Base-by-base conservation (phyloP, 2,113 vertebrate species). In the Gallinago jamesoni region DNA sequence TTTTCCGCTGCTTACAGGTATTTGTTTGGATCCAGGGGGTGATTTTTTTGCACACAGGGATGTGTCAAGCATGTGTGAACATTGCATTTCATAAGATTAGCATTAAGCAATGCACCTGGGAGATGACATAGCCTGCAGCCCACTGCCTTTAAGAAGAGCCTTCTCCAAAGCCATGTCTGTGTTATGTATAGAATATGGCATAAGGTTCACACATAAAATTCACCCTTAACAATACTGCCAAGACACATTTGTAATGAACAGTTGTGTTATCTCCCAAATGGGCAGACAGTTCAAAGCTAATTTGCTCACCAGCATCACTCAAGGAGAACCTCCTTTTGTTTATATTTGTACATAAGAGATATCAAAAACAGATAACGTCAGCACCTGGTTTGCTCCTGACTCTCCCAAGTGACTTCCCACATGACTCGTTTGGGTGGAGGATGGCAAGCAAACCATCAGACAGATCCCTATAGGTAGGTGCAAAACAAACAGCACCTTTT, bases 371-470 rank as follows among this genome's bases (percentile, higher is more conserved):
- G 92, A 96, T 81, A 93, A 67, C 14, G 62, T 70, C 25, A 73
- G 80, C 87, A 95, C 67, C 91, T 97, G 94, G 75, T 78, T 96
- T 93, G 66, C 77, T 79, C 86, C 88, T 94, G 81, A 93, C 35
- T 84, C 50, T 93, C 79, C 77, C 84, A 47, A 48, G 67, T 73
- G 74, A 87, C 67, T 97, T 95, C 84, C 72, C 85, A 92, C 86
- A 50, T 89, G 79, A 96, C 77, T 96, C 3, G 7, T 66, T 48
- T 67, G 59, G 63, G 50, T 92, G 93, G 48, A 94, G 60, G 28
- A 89, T 30, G 43, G 68, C 66, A 96, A 92, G 43, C 8, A 84
- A 91, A 73, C 63, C 62, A 84, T 55, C 56, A 59, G 31, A 43
- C 75, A 87, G 48, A 83, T 87, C 82, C 56, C 48, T 12, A 6